These are phyloP conservation scores for Drosophila lacteicornis DNA, from an alignment of 1,140 invertebrate species.

Conservation along the genomic window DNA sequence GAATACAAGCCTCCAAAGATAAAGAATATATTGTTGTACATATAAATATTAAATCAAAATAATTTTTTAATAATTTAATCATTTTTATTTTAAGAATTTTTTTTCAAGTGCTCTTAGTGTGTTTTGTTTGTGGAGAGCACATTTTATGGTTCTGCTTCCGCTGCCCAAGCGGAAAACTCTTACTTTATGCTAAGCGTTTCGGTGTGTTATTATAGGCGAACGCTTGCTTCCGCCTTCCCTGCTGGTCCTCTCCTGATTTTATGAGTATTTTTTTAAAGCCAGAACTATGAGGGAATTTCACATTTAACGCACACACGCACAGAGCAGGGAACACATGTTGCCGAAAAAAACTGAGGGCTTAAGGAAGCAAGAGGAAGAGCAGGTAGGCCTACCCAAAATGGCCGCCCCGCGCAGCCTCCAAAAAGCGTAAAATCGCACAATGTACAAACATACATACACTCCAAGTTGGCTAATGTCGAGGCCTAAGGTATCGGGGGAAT, in stretches of 20 bases:
- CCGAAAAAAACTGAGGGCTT: constrained; percentile 27
- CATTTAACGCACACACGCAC: constrained; percentile 20
- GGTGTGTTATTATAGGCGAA: constrained; percentile 54
- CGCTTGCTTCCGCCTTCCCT: constrained; percentile 34
- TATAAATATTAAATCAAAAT: no score
- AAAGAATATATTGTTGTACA: no score
- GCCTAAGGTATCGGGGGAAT: constrained; percentile 57
- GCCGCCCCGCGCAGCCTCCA: constrained; percentile 48
- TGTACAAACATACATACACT: constrained; percentile 19
- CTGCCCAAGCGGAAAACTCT: constrained; percentile 76
- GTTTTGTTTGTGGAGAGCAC: constrained; percentile 56
- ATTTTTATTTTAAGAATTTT: neutral
- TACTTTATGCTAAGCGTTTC: constrained; percentile 68
- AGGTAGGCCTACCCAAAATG: constrained; percentile 23
- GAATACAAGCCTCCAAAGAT: no score
- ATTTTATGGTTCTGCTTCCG: constrained; percentile 76
- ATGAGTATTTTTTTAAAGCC: constrained; percentile 52
- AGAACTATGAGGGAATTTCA: constrained; percentile 38
- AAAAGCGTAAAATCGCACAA: constrained; percentile 63
- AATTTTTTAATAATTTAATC: neutral
- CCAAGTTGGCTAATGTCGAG: constrained; percentile 62
- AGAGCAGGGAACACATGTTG: constrained; percentile 32
- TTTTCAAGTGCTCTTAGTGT: constrained; percentile 1
- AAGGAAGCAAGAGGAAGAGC: constrained; percentile 30
- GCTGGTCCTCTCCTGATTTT: constrained; percentile 44